Base-by-base conservation (phyloP, 2,113 vertebrate species). In the Cyanoliseus patagonus region DNA sequence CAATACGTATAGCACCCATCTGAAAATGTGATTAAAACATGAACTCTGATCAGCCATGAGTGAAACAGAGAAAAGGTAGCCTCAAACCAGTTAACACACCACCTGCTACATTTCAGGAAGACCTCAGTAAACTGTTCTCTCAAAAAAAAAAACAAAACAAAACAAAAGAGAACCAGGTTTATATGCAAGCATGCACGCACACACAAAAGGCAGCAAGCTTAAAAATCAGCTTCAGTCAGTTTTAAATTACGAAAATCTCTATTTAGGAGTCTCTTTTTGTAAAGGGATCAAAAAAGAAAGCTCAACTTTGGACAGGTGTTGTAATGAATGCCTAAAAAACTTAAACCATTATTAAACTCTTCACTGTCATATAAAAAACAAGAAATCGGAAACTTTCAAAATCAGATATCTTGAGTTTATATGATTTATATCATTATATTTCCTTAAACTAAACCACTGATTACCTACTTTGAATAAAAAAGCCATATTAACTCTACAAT, bases 1-100 rank as follows among this genome's bases (percentile, higher is more conserved):
- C 99, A 91, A 99, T 91, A 13, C 99, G 98, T 35, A 99, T 57
- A 20, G 98, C 97, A 8, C 98, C 98, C 87, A 99, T 99, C 99
- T 99, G 95, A 59, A 92, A 97, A 61, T 0, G 7, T 4, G 9
- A 78, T 83, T 23, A 12, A 25, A 88, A 28, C 61, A 84, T 42
- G 0, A 86, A 31, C 13, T 46, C 49, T 16, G 19, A 47, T 64
- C 35, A 27, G 6, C 33, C 31, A 15, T 0, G 52, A 55, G 23
- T 4, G 20, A 70, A 91, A 41, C 14, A 39, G 67, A 79, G 39
- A 23, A 64, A 75, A 13, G 8, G 22, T 3, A 52, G 55, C 42
- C 47, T 84, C 72, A 72, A 89, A 68, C 6, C 55, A 55, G 16
- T 28, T 31, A 47, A 46, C 19, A 23, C 35, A 86, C 3, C n/a